Conservation (phyloP, 2,888 invertebrate genomes). For the Uloborus plumipes region DNA sequence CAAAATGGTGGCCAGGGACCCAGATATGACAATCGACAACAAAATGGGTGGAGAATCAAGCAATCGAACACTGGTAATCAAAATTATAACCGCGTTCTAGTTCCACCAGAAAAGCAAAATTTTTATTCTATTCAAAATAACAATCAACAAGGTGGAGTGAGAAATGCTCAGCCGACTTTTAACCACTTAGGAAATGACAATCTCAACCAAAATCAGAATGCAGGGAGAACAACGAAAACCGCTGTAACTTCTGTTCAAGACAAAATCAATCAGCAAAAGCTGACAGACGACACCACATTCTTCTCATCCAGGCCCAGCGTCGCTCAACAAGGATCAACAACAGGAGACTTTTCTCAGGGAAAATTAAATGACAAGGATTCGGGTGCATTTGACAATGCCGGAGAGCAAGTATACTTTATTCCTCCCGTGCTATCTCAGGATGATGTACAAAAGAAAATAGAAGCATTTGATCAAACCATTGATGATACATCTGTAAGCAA, state of each 20-base stretch:
- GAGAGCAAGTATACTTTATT: constrained; percentile 33
- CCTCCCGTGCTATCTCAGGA: constrained; percentile 31
- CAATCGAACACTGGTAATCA: constrained; percentile 15
- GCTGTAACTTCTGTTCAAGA: neutral
- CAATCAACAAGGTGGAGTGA: constrained; percentile 1
- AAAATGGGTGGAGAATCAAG: constrained; percentile 34
- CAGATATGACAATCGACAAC: constrained; percentile 18
- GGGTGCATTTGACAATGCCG: neutral
- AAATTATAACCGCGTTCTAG: constrained; percentile 12
- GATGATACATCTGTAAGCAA: neutral
- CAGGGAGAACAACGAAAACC: neutral
- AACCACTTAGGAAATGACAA: neutral
- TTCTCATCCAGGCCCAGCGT: neutral
- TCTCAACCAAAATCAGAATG: neutral
- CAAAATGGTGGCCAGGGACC: constrained; percentile 17
- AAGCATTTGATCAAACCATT: constrained; percentile 27
- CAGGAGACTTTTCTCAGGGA: constrained; percentile 2
- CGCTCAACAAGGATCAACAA: constrained; percentile 6
- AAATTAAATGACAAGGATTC: neutral
- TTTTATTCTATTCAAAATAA: constrained; percentile 21
- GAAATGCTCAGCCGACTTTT: constrained; percentile 7
- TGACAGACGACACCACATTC: neutral
- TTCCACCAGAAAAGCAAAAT: constrained; percentile 35
- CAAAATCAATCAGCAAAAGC: neutral
- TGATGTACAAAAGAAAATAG: constrained; percentile 39